phyloP scores from a whole-genome alignment of 1,140 invertebrate genomes.

The Leptinotarsa lineolata region DNA sequence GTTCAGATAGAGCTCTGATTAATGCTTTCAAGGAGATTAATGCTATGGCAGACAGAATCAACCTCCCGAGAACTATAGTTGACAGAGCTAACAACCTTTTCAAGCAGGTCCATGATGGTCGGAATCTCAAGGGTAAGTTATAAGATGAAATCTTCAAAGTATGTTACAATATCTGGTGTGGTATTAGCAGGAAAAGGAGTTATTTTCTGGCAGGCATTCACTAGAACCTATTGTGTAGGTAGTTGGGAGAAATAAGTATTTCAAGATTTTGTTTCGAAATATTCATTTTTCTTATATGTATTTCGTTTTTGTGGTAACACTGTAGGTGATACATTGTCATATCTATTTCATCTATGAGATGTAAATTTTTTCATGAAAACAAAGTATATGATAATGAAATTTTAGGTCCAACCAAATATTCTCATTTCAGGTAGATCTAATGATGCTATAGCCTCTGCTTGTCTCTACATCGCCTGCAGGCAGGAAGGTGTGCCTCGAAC shows the following conservation, averaged over 20 bases:
- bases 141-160: background rate
- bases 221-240: no score
- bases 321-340: no score
- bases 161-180: no score
- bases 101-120: conserved; percentile 98
- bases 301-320: no score
- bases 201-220: no score
- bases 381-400: background rate
- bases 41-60: conserved; percentile 97
- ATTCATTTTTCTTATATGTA: no score
- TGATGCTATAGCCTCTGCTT: conserved; percentile 98
- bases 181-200: no score
- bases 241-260: no score
- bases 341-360: conserved; percentile 36
- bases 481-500: conserved; percentile 98
- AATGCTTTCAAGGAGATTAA: conserved; percentile 97
- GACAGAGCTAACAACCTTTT: conserved; percentile 96
- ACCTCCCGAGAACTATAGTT: conserved; percentile 92
- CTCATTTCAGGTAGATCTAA: conserved; percentile 77
- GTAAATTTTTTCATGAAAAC: conserved; percentile 4
- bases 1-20: conserved; percentile 90
- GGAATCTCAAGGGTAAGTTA: conserved; percentile 83
- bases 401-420: background rate
- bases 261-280: no score
- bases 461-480: conserved; percentile 97